Conservation (phyloP, 2,797 vertebrate genomes). For the Gambusia yucatana region DNA sequence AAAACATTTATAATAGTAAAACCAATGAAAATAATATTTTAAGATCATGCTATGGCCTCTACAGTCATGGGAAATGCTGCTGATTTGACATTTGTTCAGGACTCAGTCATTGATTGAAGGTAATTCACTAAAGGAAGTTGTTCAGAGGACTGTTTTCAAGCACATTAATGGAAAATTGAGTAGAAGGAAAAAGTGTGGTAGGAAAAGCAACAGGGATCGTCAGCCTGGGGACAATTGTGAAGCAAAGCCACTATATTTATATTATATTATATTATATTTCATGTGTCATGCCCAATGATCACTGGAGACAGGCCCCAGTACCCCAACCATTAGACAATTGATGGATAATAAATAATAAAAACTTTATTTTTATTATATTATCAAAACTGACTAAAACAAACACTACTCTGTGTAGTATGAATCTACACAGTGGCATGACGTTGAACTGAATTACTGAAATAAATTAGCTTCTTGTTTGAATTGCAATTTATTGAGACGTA, state of each 20-base stretch:
- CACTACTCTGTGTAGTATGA: not conserved
- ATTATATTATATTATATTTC: not conserved
- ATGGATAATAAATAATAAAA: not conserved
- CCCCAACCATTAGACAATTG: not conserved
- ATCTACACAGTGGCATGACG: not conserved
- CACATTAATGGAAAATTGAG: not conserved
- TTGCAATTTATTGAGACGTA: constrained; percentile 4
- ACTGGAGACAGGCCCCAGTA: too few relatives aligned
- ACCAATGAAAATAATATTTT: not conserved
- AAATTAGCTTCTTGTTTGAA: not conserved
- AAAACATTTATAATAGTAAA: too few relatives aligned
- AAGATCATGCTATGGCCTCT: not conserved
- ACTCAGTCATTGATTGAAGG: not conserved
- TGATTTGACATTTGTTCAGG: not conserved
- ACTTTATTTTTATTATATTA: not conserved
- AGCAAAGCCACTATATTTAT: not conserved
- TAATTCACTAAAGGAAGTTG: not conserved
- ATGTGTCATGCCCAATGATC: too few relatives aligned
- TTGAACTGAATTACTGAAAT: constrained; percentile 4
- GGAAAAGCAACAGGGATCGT: not conserved
- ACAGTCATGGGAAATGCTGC: not conserved
- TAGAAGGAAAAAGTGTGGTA: not conserved
- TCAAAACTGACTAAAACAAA: not conserved
- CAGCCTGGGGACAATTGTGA: not conserved
- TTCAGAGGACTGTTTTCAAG: not conserved